phyloP scores from a whole-genome alignment of 2,113 vertebrate species.

The Trematomus loennbergii region DNA sequence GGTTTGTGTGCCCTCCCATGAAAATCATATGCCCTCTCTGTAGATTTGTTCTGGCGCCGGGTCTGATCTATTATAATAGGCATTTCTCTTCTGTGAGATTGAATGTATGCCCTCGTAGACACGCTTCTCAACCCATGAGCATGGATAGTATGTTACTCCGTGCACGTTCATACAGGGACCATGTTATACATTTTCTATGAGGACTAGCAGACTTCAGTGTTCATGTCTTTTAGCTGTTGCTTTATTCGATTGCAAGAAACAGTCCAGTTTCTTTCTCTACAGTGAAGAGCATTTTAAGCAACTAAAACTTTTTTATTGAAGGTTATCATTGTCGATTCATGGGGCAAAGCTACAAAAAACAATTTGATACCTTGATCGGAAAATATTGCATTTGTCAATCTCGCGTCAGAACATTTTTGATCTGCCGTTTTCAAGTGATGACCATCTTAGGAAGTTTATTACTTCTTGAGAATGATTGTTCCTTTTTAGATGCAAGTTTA shows the following conservation, averaged over 20 bases:
- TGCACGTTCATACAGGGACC: slow-evolving; percentile 37
- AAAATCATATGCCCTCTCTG: no score
- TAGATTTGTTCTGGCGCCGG: no score
- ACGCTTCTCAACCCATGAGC: slow-evolving; percentile 19
- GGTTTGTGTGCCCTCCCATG: no score
- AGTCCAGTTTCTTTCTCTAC: neutral
- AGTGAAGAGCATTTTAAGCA: neutral
- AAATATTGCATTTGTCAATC: neutral
- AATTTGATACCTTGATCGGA: neutral
- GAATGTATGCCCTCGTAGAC: slow-evolving; percentile 53
- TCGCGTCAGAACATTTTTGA: neutral
- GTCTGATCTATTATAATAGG: slow-evolving; percentile 29
- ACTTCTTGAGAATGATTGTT: neutral
- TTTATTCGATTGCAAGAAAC: neutral
- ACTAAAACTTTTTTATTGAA: neutral
- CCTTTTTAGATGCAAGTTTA: neutral
- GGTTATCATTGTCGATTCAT: neutral
- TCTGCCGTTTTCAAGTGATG: neutral
- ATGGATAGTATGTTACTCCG: slow-evolving; percentile 28
- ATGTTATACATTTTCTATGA: slow-evolving; percentile 36
- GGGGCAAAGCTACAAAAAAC: neutral
- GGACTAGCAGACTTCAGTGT: neutral
- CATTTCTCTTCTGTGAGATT: slow-evolving; percentile 56
- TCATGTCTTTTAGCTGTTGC: neutral
- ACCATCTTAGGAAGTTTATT: neutral